Evolutionary conservation across 2,113 vertebrate species (phyloP), one percentile per base, ranked within the genome.

Genomic region (Corvus moneduloides): DNA sequence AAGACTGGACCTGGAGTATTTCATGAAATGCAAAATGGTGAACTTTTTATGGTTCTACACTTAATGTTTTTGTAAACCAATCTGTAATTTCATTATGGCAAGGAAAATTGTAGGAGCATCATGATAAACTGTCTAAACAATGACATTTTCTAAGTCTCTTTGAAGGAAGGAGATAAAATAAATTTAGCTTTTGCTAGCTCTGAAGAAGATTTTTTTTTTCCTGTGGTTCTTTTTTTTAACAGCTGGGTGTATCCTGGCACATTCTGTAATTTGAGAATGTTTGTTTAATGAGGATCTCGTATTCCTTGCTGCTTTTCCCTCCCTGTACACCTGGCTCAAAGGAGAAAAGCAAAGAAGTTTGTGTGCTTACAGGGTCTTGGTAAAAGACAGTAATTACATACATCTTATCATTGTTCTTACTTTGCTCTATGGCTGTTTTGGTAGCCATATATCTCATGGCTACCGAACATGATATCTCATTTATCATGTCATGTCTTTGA

Each of bases 51-150:
- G 61, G 48, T 84, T 93, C 41, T 89, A 24, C 3, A 26, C 48
- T 78, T 89, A 89, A 28, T 81, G 51, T 62, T 93, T 94, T 89
- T 92, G 78, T 92, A 94, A 94, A 86, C 63, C 59, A 73, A 66
- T 90, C 67, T 89, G 15, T 77, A 89, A 88, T 73, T 94, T 88
- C 54, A 77, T 89, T 77, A 92, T 77, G 80, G 48, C 22, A 67
- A 27, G 15, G 81, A 35, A 89, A 89, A 81, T 78, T 81, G 44
- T 76, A 20, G 73, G 73, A 91, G 35, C 43, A 89, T 89, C 81
- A 84, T 84, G 64, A 32, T 81, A 78, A 89, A 19, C 13, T 78
- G 56, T 67, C 35, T 91, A 61, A 84, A 71, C 48, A 84, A 67
- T 59, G 39, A 58, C 18, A 35, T 20, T 91, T 90, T 59, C 15